phyloP scores from a whole-genome alignment of 2,113 vertebrate species.

The Neodon shergylaensis region DNA sequence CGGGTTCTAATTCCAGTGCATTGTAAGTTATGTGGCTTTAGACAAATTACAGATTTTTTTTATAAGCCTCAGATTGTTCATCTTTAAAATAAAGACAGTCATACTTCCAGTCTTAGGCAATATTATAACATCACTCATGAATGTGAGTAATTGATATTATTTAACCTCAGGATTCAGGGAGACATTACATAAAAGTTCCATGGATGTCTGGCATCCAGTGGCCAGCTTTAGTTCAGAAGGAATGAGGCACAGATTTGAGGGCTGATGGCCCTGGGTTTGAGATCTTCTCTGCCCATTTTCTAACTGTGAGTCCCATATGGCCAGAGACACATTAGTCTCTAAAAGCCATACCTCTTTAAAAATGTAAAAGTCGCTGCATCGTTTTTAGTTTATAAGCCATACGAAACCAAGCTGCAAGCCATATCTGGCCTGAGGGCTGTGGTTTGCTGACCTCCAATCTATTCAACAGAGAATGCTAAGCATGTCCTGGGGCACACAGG shows the following conservation, averaged over 20 bases:
- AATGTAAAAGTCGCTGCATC: neutral
- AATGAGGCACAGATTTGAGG: neutral
- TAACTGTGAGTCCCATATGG: neutral
- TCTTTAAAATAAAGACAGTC: neutral
- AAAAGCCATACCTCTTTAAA: constrained; percentile 6
- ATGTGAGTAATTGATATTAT: neutral
- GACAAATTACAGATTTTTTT: neutral
- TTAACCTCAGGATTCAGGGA: constrained; percentile 8
- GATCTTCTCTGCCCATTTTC: neutral
- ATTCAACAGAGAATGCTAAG: neutral
- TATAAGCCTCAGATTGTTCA: neutral
- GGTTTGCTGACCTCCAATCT: neutral
- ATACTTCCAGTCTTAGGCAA: neutral
- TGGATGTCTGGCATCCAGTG: neutral
- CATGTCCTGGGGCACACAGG: neutral
- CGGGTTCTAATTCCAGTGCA: neutral
- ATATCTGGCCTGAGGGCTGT: neutral
- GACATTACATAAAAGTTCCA: neutral
- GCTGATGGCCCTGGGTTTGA: neutral
- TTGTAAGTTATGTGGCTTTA: neutral
- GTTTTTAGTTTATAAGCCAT: constrained; percentile 20
- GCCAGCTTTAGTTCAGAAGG: neutral
- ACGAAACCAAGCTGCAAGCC: neutral
- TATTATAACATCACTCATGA: neutral
- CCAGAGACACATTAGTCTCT: neutral